phyloP scores from a whole-genome alignment of 2,888 invertebrate species.

The Acronicta leporina region DNA sequence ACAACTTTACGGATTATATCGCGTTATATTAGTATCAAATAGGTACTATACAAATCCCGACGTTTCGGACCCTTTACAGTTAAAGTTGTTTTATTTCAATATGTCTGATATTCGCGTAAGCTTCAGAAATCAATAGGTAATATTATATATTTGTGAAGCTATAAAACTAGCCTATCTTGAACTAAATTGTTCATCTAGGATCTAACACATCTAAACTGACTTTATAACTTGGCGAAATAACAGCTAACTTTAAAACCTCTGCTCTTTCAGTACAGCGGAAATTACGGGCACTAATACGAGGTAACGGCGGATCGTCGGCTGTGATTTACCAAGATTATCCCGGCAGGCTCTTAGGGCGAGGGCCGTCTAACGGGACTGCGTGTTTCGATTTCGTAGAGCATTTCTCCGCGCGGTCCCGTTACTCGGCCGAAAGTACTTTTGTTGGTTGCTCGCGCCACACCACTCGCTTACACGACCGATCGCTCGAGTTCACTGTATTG shows the following conservation, averaged over 20 bases:
- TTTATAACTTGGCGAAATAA: conserved; percentile 39
- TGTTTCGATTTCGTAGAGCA: conserved; percentile 90
- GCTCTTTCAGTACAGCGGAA: conserved; percentile 51
- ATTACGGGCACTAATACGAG: conserved; percentile 48
- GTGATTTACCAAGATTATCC: conserved; percentile 84
- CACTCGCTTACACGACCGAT: conserved; percentile 74
- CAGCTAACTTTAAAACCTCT: conserved; percentile 56
- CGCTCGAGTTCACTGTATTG: conserved; percentile 83
- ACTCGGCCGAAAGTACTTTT: conserved; percentile 88
- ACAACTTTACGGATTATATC: too few relatives aligned
- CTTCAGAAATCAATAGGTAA: too few relatives aligned
- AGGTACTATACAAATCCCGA: too few relatives aligned
- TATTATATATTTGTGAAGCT: not conserved
- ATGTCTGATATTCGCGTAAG: too few relatives aligned
- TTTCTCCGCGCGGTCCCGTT: conserved; percentile 88
- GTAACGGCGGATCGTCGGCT: conserved; percentile 65
- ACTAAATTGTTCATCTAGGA: not conserved
- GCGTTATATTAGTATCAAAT: too few relatives aligned
- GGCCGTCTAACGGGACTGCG: conserved; percentile 86
- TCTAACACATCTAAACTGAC: conserved; percentile 6
- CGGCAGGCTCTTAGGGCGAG: conserved; percentile 78
- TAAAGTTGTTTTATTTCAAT: too few relatives aligned
- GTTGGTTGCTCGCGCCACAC: conserved; percentile 72
- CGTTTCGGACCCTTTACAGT: too few relatives aligned
- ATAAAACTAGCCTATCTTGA: too few relatives aligned